Evolutionary conservation across 2,888 invertebrate genomes (phyloP).

Genomic region (Micoletzkya japonica): DNA sequence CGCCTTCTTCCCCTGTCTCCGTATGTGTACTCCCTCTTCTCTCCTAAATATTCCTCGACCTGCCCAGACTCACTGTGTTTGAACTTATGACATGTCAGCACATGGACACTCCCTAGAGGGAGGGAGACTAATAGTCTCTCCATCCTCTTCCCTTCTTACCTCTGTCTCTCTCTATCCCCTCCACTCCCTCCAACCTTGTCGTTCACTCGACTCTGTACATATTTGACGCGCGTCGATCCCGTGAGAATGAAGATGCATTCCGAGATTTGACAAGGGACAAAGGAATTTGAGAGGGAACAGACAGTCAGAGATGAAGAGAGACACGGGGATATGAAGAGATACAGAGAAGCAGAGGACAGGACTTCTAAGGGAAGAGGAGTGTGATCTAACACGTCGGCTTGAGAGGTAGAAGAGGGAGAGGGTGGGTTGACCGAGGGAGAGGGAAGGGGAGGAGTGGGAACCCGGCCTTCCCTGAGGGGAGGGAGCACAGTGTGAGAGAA

Average conservation of each 20-base stretch:
- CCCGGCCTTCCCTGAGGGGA: too few species aligned
- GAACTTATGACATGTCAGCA: too few species aligned
- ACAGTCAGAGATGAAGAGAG: not conserved
- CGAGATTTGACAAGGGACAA: conserved; percentile 5
- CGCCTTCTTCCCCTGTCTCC: conserved; percentile 13
- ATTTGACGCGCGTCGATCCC: not conserved
- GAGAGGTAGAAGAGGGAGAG: not conserved
- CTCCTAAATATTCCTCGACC: not conserved
- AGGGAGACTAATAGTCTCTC: too few species aligned
- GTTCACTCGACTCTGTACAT: not conserved
- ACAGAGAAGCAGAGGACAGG: not conserved
- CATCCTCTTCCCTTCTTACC: too few species aligned
- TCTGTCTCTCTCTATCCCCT: too few species aligned
- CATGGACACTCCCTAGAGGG: not conserved
- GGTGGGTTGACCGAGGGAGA: not conserved
- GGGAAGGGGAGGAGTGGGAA: too few species aligned
- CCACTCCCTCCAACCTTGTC: not conserved
- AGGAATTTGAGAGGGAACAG: not conserved
- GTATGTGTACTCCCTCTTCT: not conserved
- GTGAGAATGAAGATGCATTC: conserved; percentile 6
- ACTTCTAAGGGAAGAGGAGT: not conserved
- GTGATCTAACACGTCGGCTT: not conserved
- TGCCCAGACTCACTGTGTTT: too few species aligned
- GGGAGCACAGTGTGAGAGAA: too few species aligned
- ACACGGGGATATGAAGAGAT: not conserved